These are phyloP conservation scores for Pocota personata DNA, from an alignment of 2,888 invertebrate species.

Conservation along the genomic window DNA sequence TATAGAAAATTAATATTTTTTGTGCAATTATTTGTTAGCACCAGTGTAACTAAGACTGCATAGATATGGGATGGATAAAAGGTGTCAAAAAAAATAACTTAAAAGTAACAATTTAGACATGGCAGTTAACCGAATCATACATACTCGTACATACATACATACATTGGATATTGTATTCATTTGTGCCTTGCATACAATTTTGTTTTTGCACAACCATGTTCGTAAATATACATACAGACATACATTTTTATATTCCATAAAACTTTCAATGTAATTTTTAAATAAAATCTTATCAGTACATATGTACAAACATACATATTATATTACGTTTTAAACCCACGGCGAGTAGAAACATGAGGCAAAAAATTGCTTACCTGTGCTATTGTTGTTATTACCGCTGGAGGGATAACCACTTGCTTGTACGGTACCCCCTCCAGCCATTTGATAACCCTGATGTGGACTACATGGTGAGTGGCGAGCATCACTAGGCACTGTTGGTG, in stretches of 20 bases:
- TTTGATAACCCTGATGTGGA: constrained; percentile 84
- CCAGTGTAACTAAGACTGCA: constrained; percentile 16
- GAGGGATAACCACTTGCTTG: constrained; percentile 64
- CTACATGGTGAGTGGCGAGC: constrained; percentile 87
- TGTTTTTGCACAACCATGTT: constrained; percentile 49
- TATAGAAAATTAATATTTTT: constrained; percentile 4
- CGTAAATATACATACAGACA: neutral
- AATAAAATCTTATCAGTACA: neutral
- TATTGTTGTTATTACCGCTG: constrained; percentile 63
- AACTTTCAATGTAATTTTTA: constrained; percentile 25
- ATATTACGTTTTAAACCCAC: constrained; percentile 78
- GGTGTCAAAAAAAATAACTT: constrained; percentile 10
- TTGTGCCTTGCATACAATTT: constrained; percentile 41
- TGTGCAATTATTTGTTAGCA: constrained; percentile 49
- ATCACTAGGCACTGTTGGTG: constrained; percentile 77
- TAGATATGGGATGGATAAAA: neutral
- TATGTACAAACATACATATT: no score
- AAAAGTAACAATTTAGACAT: neutral
- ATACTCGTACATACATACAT: neutral
- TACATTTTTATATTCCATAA: constrained; percentile 44
- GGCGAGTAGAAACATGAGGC: constrained; percentile 81
- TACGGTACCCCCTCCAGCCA: constrained; percentile 69
- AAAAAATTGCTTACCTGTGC: constrained; percentile 79
- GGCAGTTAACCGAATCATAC: neutral
- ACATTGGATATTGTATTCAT: constrained; percentile 40